Conservation (phyloP, 1,140 invertebrate species). For the Littorina saxatilis region DNA sequence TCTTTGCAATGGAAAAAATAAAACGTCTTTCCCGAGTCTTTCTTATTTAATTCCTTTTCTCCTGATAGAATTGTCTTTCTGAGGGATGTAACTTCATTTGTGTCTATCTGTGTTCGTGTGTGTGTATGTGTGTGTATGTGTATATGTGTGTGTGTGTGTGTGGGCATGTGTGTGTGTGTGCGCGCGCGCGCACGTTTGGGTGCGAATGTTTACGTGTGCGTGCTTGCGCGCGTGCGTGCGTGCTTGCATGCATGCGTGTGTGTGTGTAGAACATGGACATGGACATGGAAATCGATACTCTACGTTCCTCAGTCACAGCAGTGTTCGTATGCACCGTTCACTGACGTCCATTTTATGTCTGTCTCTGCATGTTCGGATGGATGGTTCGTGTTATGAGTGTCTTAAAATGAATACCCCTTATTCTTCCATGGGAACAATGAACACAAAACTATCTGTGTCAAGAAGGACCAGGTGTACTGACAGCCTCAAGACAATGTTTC, state of each 20-base stretch:
- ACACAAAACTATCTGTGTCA: too few relatives aligned
- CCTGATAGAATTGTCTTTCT: not conserved
- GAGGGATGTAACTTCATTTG: not conserved
- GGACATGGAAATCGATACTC: not conserved
- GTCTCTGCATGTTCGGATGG: not conserved
- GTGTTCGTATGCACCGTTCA: too few relatives aligned
- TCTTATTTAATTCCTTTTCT: not conserved
- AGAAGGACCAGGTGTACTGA: too few relatives aligned
- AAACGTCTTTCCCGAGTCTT: not conserved
- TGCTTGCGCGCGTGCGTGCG: too few relatives aligned
- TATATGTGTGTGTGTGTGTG: not conserved
- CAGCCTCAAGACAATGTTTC: too few relatives aligned
- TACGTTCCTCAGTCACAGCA: too few relatives aligned
- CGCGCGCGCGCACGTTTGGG: not conserved
- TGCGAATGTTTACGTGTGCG: too few relatives aligned
- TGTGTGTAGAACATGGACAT: not conserved
- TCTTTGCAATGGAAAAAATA: not conserved
- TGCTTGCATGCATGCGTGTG: too few relatives aligned
- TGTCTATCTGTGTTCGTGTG: not conserved
- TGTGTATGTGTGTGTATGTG: not conserved
- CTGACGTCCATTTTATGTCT: not conserved
- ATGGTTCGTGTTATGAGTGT: not conserved
- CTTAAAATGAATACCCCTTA: not conserved
- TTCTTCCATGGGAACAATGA: not conserved
- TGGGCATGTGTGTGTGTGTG: slow-evolving; percentile 2